These are phyloP conservation scores for Apis mellifera DNA, from an alignment of 1,140 invertebrate species.

Conservation along the genomic window Amel_HAv3.1 CM009932.2:8270501-8271000, in stretches of 20 bases:
- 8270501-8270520: not conserved
- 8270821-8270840: not conserved
- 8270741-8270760: no score
- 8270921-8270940: no score
- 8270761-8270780: not conserved
- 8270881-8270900: not conserved
- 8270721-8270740: not conserved
- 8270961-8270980: no score
- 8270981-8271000: no score
- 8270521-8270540: not conserved
- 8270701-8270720: not conserved
- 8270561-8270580: not conserved
- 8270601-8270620: constrained; percentile 9
- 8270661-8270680: no score
- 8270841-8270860: not conserved
- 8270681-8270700: no score
- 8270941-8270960: no score
- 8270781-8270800: no score
- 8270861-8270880: not conserved
- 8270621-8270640: no score
- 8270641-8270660: not conserved
- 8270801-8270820: not conserved
- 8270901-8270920: no score
- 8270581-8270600: not conserved
- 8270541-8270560: constrained; percentile 3